phyloP scores from a whole-genome alignment of 1,140 invertebrate species.

The Drosophila oshimai region DNA sequence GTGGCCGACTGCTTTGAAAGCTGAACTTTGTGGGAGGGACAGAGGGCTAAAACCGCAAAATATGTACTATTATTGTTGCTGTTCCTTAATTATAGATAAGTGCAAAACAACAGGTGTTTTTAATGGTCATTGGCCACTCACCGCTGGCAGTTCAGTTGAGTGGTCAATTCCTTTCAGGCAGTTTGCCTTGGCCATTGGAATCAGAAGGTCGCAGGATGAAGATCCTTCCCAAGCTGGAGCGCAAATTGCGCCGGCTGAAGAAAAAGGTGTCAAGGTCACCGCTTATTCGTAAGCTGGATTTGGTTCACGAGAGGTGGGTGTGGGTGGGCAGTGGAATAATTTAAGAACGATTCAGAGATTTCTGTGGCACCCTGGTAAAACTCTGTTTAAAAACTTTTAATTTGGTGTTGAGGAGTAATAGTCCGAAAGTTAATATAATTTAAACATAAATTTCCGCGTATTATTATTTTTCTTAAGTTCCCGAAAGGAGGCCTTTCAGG shows the following conservation, averaged over 20 bases:
- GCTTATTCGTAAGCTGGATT: constrained; percentile 49
- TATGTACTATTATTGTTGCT: constrained; percentile 33
- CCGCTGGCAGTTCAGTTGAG: not conserved
- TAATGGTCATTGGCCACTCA: constrained; percentile 31
- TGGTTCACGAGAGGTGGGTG: constrained; percentile 39
- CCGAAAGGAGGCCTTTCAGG: constrained; percentile 31
- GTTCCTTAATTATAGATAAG: constrained; percentile 69
- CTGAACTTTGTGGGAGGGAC: constrained; percentile 23
- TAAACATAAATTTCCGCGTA: not conserved
- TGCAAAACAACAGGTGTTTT: constrained; percentile 74
- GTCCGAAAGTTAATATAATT: too few relatives aligned
- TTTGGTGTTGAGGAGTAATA: not conserved
- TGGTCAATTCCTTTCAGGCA: constrained; percentile 1
- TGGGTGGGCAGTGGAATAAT: too few relatives aligned
- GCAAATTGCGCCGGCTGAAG: constrained; percentile 33
- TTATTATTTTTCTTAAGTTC: constrained; percentile 1
- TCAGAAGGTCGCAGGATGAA: constrained; percentile 39
- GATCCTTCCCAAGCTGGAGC: constrained; percentile 47
- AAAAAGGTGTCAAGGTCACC: constrained; percentile 40
- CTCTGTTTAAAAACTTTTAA: too few relatives aligned
- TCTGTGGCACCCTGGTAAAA: too few relatives aligned
- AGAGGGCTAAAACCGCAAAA: constrained; percentile 22
- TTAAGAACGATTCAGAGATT: too few relatives aligned
- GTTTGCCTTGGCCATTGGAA: constrained; percentile 11
- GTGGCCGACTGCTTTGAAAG: constrained; percentile 54